Base-by-base conservation (phyloP, 2,888 invertebrate species). In the Brachypalpus laphriformis region DNA sequence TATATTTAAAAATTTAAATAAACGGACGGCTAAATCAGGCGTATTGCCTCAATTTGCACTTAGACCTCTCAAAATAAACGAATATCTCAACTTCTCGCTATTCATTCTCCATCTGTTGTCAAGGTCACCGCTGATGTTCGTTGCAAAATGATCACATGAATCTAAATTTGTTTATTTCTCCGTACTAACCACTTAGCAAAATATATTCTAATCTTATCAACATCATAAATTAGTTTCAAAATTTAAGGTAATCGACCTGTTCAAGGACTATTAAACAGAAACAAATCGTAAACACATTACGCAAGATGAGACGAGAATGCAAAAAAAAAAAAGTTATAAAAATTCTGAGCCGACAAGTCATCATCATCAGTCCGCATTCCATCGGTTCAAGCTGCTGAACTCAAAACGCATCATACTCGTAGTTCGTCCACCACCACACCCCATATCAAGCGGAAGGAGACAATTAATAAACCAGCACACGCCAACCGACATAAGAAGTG, bases 401-500 rank as follows among this genome's bases (percentile, higher is more conserved):
- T 42, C 42, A 22, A 56, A 70, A 47, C 22, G 47, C 57, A 59
- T 49, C 25, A 34, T 28, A n/a, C 14, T 14, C n/a, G 9, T 34
- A 8, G 57, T 7, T 42, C 11, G 2, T 3, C 6, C 20, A 9
- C 22, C 45, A 31, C 40, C 54, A 57, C 40, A 25, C 34, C 51
- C 54, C 70, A 68, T 70, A 63, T 68, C 61, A 47, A 63, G 57
- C 49, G 78, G 78, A 78, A 78, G 63, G 65, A 71, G 28, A 56
- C 57, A 71, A 78, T 71, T 71, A 71, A 63, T 47, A 59, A 56
- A 40, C 56, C 63, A 78, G 78, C 63, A 11, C 63, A 65, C 56
- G 57, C 45, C 75, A 75, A 28, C 31, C 16, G 9, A 65, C 16
- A 1, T 22, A 45, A 31, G 31, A 66, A 51, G 28, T 63, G 63